phyloP scores from a whole-genome alignment of 2,113 vertebrate species.

The Carollia perspicillata region DNA sequence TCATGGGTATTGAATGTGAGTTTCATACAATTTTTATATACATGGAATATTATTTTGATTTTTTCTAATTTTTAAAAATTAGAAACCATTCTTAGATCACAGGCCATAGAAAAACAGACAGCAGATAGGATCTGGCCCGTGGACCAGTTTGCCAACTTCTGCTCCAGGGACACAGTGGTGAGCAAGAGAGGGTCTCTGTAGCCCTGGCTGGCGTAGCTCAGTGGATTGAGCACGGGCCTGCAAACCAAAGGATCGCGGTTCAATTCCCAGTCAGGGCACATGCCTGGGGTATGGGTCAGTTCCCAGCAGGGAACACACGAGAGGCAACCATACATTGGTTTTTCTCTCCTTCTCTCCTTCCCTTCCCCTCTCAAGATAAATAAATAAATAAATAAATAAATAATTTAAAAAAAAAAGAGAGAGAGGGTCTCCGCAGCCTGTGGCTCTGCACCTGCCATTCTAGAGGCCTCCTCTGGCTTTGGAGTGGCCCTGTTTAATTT shows the following conservation, averaged over 20 bases:
- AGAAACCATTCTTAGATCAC: background rate
- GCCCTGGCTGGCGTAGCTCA: no score
- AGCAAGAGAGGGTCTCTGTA: background rate
- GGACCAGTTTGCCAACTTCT: background rate
- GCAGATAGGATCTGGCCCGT: background rate
- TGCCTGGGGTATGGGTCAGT: no score
- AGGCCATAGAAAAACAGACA: background rate
- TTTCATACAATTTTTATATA: conserved; percentile 5
- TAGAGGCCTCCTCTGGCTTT: background rate
- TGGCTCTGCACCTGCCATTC: background rate
- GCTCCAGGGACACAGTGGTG: background rate
- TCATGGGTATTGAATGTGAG: background rate
- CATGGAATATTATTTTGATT: background rate
- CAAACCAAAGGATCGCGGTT: no score
- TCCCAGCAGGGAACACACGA: no score
- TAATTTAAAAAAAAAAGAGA: no score
- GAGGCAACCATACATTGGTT: no score
- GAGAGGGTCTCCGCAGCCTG: background rate
- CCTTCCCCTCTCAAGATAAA: no score
- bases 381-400: no score
- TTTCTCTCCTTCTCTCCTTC: no score
- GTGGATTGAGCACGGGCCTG: no score
- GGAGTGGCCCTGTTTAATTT: background rate
- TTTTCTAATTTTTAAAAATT: conserved; percentile 3
- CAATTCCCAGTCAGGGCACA: no score